phyloP scores from a whole-genome alignment of 2,888 invertebrate species.

The Lottia scabra region DNA sequence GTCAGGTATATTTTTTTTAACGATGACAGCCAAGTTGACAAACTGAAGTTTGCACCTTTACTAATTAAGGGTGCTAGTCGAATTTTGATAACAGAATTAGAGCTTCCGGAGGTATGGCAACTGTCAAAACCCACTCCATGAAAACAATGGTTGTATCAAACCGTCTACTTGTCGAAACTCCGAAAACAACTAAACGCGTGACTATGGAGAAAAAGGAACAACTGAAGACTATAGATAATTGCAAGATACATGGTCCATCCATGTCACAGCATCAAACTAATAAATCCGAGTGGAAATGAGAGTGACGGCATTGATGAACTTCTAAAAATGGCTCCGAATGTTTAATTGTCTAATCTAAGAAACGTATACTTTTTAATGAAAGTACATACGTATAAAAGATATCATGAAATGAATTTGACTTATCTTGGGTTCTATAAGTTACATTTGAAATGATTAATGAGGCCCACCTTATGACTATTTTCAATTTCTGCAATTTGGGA shows the following conservation, averaged over 20 bases:
- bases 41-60: background rate
- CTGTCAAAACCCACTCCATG: background rate
- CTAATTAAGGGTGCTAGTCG: background rate
- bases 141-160: background rate
- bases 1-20: background rate
- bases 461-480: too few species aligned
- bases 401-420: background rate
- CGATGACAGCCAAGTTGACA: background rate
- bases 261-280: background rate
- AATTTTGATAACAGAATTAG: background rate
- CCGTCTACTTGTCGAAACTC: background rate
- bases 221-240: background rate
- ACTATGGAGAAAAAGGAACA: too few species aligned
- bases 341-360: too few species aligned
- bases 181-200: background rate
- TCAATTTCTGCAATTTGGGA: too few species aligned
- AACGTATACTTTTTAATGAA: too few species aligned
- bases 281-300: background rate
- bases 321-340: too few species aligned
- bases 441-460: too few species aligned
- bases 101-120: background rate
- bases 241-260: background rate
- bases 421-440: too few species aligned
- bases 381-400: too few species aligned
- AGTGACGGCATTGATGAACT: background rate